Base-by-base conservation (phyloP, 53 echinoderm and acorn worm species). In the Crossaster papposus region DNA sequence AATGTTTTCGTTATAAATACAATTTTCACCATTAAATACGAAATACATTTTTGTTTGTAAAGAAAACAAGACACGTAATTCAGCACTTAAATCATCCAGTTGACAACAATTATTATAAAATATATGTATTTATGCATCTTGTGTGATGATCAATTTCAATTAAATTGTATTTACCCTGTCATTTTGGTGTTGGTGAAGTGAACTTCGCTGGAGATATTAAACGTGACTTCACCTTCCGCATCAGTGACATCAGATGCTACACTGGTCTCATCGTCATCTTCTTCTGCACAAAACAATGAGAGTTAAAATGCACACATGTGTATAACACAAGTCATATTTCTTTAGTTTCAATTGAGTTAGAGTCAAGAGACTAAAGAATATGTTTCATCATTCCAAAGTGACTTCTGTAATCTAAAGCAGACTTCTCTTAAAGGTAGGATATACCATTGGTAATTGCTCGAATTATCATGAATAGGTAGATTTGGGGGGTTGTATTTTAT, bases 151-250 rank as follows among this genome's bases (percentile, higher is more conserved):
- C 11, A 54, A 44, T 44, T 70, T n/a, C n/a, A n/a, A n/a, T n/a
- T n/a, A n/a, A n/a, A n/a, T n/a, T n/a, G n/a, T n/a, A n/a, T n/a
- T 86, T 89, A 98, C 98, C 95, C 96, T 72, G 94, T 94, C 95
- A 98, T 95, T 83, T 90, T 98, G 52, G 92, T 93, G 91, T 94
- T 98, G 83, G 91, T 93, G 85, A 98, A 98, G 54, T 98, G 95
- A 8, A 96, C 98, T 65, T 96, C 96, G 54, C 82, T 92, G 30
- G 90, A 88, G 82, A 96, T 77, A 18, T 90, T 89, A 83, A 93
- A 98, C 3, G 93, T 93, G 88, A 98, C 96, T 83, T 96, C 96
- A 51, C 77, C 88, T 36, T 94, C 98, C 37, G 93, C 73, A 53
- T 92, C 92, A 20, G 95, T 70, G 80, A 89, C 89, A 91, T 95